Evolutionary conservation across 2,797 vertebrate species (phyloP).

Genomic region (Gymnothorax javanicus): DNA sequence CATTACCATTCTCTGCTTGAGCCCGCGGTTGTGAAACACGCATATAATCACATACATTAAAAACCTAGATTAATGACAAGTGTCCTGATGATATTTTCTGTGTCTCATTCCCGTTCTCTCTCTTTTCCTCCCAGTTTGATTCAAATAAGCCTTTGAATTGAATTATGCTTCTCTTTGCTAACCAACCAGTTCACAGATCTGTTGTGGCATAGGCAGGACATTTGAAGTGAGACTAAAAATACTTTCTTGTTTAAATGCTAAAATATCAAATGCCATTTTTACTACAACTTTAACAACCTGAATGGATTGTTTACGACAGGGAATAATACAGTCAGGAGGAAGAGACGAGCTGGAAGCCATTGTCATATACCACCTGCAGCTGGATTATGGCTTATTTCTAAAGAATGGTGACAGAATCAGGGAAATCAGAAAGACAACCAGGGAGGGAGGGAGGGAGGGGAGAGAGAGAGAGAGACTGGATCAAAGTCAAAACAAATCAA

Average conservation of each 20-base stretch:
- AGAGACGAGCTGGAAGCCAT: background rate
- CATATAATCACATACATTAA: background rate
- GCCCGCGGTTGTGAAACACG: background rate
- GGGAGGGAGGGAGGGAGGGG: too few species aligned
- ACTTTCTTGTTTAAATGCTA: too few species aligned
- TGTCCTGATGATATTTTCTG: too few species aligned
- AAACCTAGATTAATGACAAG: background rate
- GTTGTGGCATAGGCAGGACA: background rate
- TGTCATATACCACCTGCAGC: background rate
- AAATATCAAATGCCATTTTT: too few species aligned
- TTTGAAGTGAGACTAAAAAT: background rate
- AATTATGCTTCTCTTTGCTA: background rate
- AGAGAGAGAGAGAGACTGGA: background rate
- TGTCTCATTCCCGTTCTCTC: background rate
- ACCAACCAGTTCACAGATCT: background rate
- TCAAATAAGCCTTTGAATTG: background rate
- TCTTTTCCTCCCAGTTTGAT: background rate
- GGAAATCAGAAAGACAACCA: conserved; percentile 10
- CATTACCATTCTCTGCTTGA: background rate
- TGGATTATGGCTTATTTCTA: background rate
- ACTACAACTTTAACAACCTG: too few species aligned
- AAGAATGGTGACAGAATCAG: background rate
- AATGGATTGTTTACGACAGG: too few species aligned
- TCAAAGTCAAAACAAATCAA: background rate
- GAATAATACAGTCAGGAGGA: too few species aligned